Base-by-base conservation (phyloP, 1,140 invertebrate species). In the Drepana arcuata region DNA sequence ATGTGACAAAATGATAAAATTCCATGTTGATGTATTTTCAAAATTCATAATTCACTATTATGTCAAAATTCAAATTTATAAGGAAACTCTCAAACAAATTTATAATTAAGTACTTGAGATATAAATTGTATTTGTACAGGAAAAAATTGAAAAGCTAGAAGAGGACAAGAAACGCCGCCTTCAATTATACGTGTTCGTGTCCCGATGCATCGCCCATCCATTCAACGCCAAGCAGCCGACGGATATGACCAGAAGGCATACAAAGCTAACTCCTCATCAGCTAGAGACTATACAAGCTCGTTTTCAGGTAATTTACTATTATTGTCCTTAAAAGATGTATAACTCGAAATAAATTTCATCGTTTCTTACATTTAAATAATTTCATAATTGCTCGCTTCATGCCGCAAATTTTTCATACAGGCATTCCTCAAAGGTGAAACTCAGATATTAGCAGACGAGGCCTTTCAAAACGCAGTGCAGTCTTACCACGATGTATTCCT, bases 151-250 rank as follows among this genome's bases (percentile, higher is more conserved):
- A 71, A 88, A 93, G 21, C 92, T 97, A 63, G 95, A 98, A 83
- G 95, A 97, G 69, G 95, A 97, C 63, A 88, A 95, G 35, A 97
- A 98, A 81, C 88, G 91, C 28, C 88, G 94, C 33, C 90, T 99
- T 25, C 98, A 99, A 74, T 84, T 99, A 13, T 99, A 99, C 82
- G 97, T 99, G 36, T 99, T 99, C 83, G 95, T 99, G 52, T 96
- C 96, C 48, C 88, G 98, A 75, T 99, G 97, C 84, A 92, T 99
- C 66, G 95, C 98, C 2, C 99, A 99, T 87, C 97, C 97, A 4
- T 99, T 99, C 84, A 99, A 99, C 85, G 96, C 96, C 2, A 99
- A 99, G 84, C 97, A 99, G 80, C 96, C 97, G 0, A 98, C 95
- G 11, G 97, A 99, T 77, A 96, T 99, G 95, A 96, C 93, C 9